Conservation (phyloP, 2,888 invertebrate genomes). For the Atrina japonica region DNA sequence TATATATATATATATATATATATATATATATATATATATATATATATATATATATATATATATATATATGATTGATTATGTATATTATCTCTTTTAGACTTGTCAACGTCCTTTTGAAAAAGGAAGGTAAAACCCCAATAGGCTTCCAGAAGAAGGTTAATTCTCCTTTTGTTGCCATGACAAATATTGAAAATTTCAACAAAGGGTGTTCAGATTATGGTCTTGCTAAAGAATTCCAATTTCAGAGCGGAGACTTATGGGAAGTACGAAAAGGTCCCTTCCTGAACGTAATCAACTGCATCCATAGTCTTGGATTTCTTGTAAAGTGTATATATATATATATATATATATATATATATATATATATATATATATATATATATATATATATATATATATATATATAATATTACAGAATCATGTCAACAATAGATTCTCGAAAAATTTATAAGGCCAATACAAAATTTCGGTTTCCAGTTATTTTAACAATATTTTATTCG, state of each 20-base stretch:
- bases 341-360: too few relatives aligned
- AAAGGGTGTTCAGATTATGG: constrained; percentile 72
- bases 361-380: too few relatives aligned
- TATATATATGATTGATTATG: too few relatives aligned
- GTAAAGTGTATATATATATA: constrained; percentile 49
- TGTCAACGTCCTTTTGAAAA: constrained; percentile 73
- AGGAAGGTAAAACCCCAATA: constrained; percentile 65
- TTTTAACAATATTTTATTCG: background rate
- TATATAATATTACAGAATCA: too few relatives aligned
- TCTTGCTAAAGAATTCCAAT: constrained; percentile 64
- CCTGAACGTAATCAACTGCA: constrained; percentile 75
- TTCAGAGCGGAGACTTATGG: constrained; percentile 75
- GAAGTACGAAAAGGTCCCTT: constrained; percentile 76
- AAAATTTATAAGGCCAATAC: background rate
- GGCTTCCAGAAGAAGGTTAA: constrained; percentile 71
- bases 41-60: too few relatives aligned
- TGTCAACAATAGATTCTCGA: background rate
- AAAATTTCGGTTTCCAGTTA: background rate
- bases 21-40: too few relatives aligned
- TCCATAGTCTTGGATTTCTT: constrained; percentile 75
- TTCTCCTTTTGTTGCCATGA: constrained; percentile 77
- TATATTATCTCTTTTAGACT: too few relatives aligned
- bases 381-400: too few relatives aligned
- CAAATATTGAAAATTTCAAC: constrained; percentile 77
- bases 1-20: too few relatives aligned